phyloP scores from a whole-genome alignment of 2,797 vertebrate genomes.

The Poecilia gillii region DNA sequence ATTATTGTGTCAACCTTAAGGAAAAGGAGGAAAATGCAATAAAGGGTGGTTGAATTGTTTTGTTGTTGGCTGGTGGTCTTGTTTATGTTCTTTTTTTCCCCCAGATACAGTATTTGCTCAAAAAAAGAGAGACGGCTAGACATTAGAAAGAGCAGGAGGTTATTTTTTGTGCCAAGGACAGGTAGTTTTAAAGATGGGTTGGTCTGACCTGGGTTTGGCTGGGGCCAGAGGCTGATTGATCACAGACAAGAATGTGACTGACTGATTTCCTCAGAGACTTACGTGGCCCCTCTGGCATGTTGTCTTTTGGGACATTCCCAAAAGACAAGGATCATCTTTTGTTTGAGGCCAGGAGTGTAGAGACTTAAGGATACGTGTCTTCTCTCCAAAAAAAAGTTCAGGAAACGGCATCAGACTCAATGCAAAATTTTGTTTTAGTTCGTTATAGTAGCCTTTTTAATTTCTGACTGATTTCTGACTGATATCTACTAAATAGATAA shows the following conservation, averaged over 20 bases:
- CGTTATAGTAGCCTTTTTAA: not conserved
- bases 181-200: constrained; percentile 63
- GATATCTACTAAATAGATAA: not conserved
- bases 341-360: not conserved
- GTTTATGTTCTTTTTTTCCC: constrained; percentile 15
- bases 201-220: constrained; percentile 74
- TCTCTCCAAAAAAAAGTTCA: not conserved
- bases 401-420: not conserved
- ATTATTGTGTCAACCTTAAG: constrained; percentile 53
- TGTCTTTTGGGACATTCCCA: constrained; percentile 61
- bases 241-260: constrained; percentile 77
- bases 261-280: constrained; percentile 76
- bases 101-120: constrained; percentile 30
- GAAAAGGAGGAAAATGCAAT: constrained; percentile 43
- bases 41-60: constrained; percentile 15
- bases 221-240: constrained; percentile 78
- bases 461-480: not conserved
- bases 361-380: not conserved
- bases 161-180: constrained; percentile 45
- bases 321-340: constrained; percentile 24
- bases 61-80: constrained; percentile 30
- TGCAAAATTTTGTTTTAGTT: not conserved
- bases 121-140: constrained; percentile 29
- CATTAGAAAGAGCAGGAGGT: constrained; percentile 25
- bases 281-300: constrained; percentile 73